Conservation (phyloP, 2,888 invertebrate species). For the Eulithis prunata region DNA sequence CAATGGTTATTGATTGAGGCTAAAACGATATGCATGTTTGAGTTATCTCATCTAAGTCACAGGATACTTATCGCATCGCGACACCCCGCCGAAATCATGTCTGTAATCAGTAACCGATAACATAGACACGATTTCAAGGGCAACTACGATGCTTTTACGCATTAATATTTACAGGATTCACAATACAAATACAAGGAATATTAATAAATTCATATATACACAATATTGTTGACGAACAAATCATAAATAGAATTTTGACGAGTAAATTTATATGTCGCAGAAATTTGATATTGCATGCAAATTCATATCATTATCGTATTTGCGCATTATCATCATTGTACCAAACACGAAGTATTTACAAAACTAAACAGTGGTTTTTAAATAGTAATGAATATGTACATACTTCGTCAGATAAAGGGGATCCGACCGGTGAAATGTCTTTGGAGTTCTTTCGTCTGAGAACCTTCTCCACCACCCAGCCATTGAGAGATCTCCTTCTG, state of each 20-base stretch:
- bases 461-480: constrained; percentile 62
- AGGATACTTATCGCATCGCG: constrained; percentile 31
- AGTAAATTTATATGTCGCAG: constrained; percentile 4
- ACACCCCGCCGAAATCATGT: constrained; percentile 48
- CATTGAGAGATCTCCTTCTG: constrained; percentile 61
- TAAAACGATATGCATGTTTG: constrained; percentile 6
- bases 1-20: constrained; percentile 1
- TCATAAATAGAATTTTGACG: background rate
- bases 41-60: constrained; percentile 47
- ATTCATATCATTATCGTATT: background rate
- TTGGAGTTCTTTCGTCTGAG: constrained; percentile 57
- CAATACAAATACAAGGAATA: no score
- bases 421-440: constrained; percentile 43
- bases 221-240: no score
- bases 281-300: background rate
- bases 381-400: constrained; percentile 19
- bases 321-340: no score
- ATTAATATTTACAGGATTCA: constrained; percentile 40
- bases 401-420: constrained; percentile 59
- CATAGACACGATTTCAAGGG: constrained; percentile 70
- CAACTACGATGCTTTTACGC: constrained; percentile 52
- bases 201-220: no score
- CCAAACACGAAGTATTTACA: no score
- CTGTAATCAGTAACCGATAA: constrained; percentile 73
- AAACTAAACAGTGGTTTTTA: no score